Percentiles rank a stretch among this genome's conserved stretches.
Conservation (phyloP, 2,888 invertebrate genomes). For the Anagyrus pseudococci region DNA sequence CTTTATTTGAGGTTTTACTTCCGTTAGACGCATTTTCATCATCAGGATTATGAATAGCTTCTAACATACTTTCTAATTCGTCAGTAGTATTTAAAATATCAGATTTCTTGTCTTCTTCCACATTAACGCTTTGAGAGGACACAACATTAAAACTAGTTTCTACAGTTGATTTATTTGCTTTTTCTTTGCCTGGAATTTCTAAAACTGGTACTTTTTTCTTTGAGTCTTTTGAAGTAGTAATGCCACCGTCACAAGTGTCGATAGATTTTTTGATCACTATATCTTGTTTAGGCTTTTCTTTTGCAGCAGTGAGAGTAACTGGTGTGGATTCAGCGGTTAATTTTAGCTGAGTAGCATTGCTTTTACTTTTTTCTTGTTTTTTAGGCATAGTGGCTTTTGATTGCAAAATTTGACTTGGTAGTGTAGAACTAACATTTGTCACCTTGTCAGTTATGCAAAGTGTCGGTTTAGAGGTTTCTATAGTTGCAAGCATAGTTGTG, state of each 20-base stretch:
- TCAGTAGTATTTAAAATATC: conserved; percentile 60
- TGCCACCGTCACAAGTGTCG: conserved; percentile 59
- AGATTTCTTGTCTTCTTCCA: conserved; percentile 52
- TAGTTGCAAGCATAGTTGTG: not conserved
- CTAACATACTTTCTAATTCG: conserved; percentile 61
- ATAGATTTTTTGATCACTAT: conserved; percentile 15
- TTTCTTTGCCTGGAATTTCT: conserved; percentile 23
- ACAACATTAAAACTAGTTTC: conserved; percentile 28
- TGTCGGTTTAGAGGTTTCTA: not conserved
- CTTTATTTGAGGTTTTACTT: conserved; percentile 45
- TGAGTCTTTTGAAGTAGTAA: conserved; percentile 64
- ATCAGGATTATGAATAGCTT: conserved; percentile 59
- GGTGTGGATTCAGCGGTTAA: conserved; percentile 48
- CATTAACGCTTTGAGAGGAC: conserved; percentile 3
- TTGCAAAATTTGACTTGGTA: conserved; percentile 38
- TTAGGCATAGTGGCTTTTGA: conserved; percentile 25
- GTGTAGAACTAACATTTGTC: conserved; percentile 32
- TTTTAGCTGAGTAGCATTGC: conserved; percentile 32
- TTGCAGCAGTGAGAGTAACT: conserved; percentile 32
- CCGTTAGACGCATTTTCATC: conserved; percentile 52
- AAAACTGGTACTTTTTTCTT: conserved; percentile 43
- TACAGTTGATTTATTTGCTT: conserved; percentile 12
- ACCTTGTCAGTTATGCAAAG: conserved; percentile 25
- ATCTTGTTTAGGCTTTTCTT: conserved; percentile 42
- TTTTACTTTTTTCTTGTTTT: conserved; percentile 28